Conservation (phyloP, 2,113 vertebrate genomes). For the Lynx canadensis region DNA sequence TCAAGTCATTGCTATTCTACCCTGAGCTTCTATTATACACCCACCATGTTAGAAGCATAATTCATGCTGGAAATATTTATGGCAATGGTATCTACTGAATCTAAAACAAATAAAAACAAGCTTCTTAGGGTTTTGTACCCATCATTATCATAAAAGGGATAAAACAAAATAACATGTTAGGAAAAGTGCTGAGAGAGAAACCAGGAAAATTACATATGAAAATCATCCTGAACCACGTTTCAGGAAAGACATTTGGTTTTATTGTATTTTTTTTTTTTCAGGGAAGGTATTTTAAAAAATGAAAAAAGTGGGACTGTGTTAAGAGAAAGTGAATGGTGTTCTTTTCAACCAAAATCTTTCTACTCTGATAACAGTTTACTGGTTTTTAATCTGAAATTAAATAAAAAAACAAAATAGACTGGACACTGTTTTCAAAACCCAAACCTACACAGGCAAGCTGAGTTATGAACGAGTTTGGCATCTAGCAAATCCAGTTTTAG, state of each 20-base stretch:
- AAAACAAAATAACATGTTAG: slow-evolving; percentile 57
- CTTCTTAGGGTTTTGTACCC: slow-evolving; percentile 46
- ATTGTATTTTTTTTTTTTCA: background rate
- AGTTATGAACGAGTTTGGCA: slow-evolving; percentile 20
- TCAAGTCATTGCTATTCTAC: slow-evolving; percentile 86
- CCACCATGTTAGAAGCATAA: slow-evolving; percentile 69
- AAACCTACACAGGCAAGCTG: background rate
- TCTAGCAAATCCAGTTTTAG: slow-evolving; percentile 19
- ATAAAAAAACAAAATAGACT: slow-evolving; percentile 18
- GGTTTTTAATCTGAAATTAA: slow-evolving; percentile 43
- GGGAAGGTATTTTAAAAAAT: background rate
- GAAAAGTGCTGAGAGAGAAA: background rate
- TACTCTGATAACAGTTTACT: background rate
- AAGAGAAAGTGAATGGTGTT: background rate
- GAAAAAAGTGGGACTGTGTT: background rate
- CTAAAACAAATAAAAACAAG: slow-evolving; percentile 71
- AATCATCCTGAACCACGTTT: background rate
- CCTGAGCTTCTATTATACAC: slow-evolving; percentile 68
- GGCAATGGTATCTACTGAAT: slow-evolving; percentile 71
- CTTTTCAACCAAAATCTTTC: background rate
- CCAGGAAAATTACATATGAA: background rate
- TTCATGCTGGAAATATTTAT: slow-evolving; percentile 63
- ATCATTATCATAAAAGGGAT: slow-evolving; percentile 49
- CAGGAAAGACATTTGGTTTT: background rate
- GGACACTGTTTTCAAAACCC: slow-evolving; percentile 31